A percentile compares a stretch with the other conserved stretches of the same genome.
Evolutionary conservation across 1,140 invertebrate genomes (phyloP).

Genomic region (Calephelis nemesis): DNA sequence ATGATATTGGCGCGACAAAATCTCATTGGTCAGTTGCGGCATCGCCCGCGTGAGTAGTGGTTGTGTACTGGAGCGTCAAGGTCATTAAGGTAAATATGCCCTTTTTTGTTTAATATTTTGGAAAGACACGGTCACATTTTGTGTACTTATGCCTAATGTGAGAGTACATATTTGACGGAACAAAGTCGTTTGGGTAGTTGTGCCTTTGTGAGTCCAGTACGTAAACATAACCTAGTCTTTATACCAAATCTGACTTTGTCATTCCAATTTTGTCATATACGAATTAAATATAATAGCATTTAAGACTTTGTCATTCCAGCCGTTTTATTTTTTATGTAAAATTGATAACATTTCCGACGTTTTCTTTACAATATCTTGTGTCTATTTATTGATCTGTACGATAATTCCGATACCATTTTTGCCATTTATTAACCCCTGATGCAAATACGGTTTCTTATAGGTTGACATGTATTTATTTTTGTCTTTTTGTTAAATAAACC

Average conservation of each 20-base stretch:
- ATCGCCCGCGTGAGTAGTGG: not conserved
- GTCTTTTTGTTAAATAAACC: too few species aligned
- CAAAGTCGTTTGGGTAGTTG: slow-evolving; percentile 2
- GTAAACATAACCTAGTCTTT: not conserved
- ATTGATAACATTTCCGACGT: not conserved
- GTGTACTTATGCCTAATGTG: too few species aligned
- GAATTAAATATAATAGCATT: not conserved
- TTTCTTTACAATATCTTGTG: not conserved
- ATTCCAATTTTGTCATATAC: not conserved
- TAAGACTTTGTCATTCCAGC: not conserved
- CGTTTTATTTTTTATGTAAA: not conserved
- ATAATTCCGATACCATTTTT: not conserved
- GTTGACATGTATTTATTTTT: too few species aligned
- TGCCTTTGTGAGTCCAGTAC: slow-evolving; percentile 1
- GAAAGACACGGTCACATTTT: slow-evolving; percentile 2
- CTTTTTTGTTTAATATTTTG: slow-evolving; percentile 4
- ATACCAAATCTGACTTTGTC: too few species aligned
- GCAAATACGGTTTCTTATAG: too few species aligned
- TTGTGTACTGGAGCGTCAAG: slow-evolving; percentile 7
- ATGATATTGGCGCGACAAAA: slow-evolving; percentile 5
- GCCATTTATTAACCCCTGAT: too few species aligned
- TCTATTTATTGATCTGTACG: not conserved
- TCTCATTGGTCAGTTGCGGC: slow-evolving; percentile 1
- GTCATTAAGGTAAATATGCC: slow-evolving; percentile 4
- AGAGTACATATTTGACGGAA: not conserved